Percentiles rank a stretch among this genome's conserved stretches.
These are phyloP conservation scores for Saimiri boliviensis DNA, from an alignment of 2,113 vertebrate genomes.

Conservation along the genomic window DNA sequence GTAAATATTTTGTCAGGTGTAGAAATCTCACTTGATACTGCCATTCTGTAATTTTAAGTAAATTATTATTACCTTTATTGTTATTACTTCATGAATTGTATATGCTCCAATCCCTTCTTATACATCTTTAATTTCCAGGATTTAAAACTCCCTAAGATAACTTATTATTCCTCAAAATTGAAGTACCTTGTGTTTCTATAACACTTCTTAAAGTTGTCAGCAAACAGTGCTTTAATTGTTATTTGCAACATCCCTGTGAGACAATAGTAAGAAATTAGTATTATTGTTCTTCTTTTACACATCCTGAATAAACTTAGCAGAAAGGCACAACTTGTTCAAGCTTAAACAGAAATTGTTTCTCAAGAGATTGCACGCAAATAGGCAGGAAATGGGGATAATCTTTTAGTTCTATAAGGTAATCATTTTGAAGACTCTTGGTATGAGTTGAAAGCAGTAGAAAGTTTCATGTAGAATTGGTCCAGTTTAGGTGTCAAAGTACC, in stretches of 20 bases:
- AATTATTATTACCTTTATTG: neutral
- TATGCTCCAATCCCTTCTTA: neutral
- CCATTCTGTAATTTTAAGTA: neutral
- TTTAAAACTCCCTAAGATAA: neutral
- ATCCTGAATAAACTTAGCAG: neutral
- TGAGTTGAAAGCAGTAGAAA: neutral
- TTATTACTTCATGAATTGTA: neutral
- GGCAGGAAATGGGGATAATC: neutral
- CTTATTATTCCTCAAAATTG: neutral
- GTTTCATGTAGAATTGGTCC: neutral
- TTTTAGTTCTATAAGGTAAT: neutral
- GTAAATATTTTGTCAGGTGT: neutral
- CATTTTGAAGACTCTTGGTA: neutral
- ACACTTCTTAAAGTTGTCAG: slow-evolving; percentile 25
- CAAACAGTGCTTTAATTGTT: slow-evolving; percentile 22
- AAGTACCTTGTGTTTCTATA: slow-evolving; percentile 10
- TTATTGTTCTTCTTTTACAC: neutral
- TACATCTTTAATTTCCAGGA: neutral
- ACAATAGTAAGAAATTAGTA: slow-evolving; percentile 12
- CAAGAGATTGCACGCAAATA: neutral
- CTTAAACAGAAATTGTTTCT: slow-evolving; percentile 9
- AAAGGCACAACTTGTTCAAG: neutral
- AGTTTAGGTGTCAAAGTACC: neutral
- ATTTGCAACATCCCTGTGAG: neutral
- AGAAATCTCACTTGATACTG: neutral